Base-by-base conservation (phyloP, 2,888 invertebrate genomes). In the Nipponacmea schrenckii region DNA sequence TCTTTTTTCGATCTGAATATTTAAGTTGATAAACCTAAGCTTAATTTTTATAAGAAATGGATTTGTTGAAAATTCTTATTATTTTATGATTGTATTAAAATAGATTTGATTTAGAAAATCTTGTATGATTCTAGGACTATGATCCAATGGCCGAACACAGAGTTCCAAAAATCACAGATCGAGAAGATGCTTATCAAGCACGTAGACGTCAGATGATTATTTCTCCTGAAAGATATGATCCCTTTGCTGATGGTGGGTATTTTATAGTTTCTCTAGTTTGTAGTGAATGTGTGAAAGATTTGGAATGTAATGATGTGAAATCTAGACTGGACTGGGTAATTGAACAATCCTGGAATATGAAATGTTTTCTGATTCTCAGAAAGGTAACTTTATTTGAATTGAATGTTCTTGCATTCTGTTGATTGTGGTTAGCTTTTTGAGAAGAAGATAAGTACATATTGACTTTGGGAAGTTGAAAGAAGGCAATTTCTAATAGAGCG, bases 151-250 rank as follows among this genome's bases (percentile, higher is more conserved):
- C 86, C 24, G 88, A 88, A 45, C 84, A 83, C 75, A 92, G 96
- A 76, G 92, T 95, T 71, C 95, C 96, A 64, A 97, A 96, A 20
- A 96, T 98, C 87, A 95, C 96, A 0, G 98, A 98, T 84, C 92
- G 97, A 80, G 98, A 98, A 91, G 97, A 98, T 93, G 98, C 98
- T 88, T 99, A 99, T 87, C 92, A 96, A 71, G 94, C 94, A 84
- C 94, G 95, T 83, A 92, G 96, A 81, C 92, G 96, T 74, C 92
- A 94, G 89, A 94, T 95, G 82, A 86, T 88, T 69, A 97, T 99
- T 85, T 99, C 99, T 5, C 99, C 99, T 0, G 98, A 97, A 87
- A 92, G 99, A 84, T 93, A 94, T 80, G 99, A 99, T 92, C 97
- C 97, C 48, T 99, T 99, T 92, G 96, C 97, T 86, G 96, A 97